Evolutionary conservation across 2,888 invertebrate genomes (phyloP).

Genomic region (Phalangium opilio): DNA sequence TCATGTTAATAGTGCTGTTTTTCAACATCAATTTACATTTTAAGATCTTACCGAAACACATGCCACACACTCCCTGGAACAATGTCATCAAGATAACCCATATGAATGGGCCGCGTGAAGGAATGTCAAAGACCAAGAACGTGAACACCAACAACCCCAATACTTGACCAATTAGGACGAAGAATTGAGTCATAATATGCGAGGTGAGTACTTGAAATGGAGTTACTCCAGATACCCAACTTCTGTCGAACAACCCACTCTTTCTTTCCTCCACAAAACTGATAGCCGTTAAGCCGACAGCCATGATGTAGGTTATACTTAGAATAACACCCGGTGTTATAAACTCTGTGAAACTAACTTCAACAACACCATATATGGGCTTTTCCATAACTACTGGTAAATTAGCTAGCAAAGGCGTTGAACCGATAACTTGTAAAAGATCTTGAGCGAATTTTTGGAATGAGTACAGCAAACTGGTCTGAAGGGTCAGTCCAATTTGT

Average conservation of each 20-base stretch:
- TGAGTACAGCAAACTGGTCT: slow-evolving; percentile 65
- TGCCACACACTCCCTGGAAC: slow-evolving; percentile 81
- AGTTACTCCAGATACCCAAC: slow-evolving; percentile 84
- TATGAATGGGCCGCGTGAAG: slow-evolving; percentile 71
- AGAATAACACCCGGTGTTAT: slow-evolving; percentile 83
- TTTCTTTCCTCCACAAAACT: slow-evolving; percentile 78
- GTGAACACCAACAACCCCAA: slow-evolving; percentile 77
- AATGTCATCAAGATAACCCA: slow-evolving; percentile 72
- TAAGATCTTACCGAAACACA: slow-evolving; percentile 60
- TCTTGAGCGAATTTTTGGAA: slow-evolving; percentile 69
- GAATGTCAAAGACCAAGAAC: slow-evolving; percentile 74
- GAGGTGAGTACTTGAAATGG: slow-evolving; percentile 83
- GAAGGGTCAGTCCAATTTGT: slow-evolving; percentile 78
- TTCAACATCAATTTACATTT: no score
- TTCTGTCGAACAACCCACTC: slow-evolving; percentile 78
- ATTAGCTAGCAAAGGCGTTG: slow-evolving; percentile 62
- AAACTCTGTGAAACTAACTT: slow-evolving; percentile 86
- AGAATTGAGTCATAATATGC: slow-evolving; percentile 84
- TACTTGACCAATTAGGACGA: slow-evolving; percentile 78
- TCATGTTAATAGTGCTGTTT: no score
- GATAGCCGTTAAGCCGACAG: slow-evolving; percentile 82
- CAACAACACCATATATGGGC: slow-evolving; percentile 18
- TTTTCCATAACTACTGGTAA: slow-evolving; percentile 26
- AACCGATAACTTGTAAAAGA: slow-evolving; percentile 53
- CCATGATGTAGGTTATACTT: slow-evolving; percentile 90